Base-by-base conservation (phyloP, 2,113 vertebrate species). In the Rynchops niger region DNA sequence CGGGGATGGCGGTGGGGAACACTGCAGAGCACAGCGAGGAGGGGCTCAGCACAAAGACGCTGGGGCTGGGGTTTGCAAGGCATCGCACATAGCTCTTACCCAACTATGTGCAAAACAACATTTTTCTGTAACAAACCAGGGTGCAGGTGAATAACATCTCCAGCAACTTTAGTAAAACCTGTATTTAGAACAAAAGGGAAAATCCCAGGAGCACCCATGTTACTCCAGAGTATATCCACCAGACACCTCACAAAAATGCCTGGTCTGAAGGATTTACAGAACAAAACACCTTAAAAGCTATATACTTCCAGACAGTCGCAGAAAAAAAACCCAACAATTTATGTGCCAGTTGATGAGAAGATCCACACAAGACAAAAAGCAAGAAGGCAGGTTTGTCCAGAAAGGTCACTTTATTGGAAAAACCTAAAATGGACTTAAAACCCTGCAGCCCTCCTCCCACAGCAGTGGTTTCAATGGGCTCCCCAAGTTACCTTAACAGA, bases 331-430 rank as follows among this genome's bases (percentile, higher is more conserved):
- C 7, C 9, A 56, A 6, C 26, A 3, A 11, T 3, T 29, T 6
- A 45, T 8, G 43, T 42, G 29, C 8, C 59, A 53, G 40, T 2
- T 10, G 19, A 58, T 22, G 30, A 65, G 66, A 55, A 65, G 42
- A 50, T 22, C 29, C 63, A 71, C 49, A 38, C 9, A 26, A 27
- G 36, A 90, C 52, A 94, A 62, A 82, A 66, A 81, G 27, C 22
- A 6, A 36, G 34, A 50, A 62, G 42, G 59, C 45, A 65, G 6
- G 15, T 73, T 87, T 26, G 74, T 97, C 96, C 89, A 86, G 93
- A 98, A 98, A 98, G 97, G 97, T 96, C 96, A 97, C 97, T 98
- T 98, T 98, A 98, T 98, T 98, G 93, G 91, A 83, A 95, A 96
- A 94, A 89, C 76, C 86, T 72, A 88, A 93, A 90, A 95, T 32